phyloP scores from a whole-genome alignment of 2,888 invertebrate species.

The Myopa testacea region DNA sequence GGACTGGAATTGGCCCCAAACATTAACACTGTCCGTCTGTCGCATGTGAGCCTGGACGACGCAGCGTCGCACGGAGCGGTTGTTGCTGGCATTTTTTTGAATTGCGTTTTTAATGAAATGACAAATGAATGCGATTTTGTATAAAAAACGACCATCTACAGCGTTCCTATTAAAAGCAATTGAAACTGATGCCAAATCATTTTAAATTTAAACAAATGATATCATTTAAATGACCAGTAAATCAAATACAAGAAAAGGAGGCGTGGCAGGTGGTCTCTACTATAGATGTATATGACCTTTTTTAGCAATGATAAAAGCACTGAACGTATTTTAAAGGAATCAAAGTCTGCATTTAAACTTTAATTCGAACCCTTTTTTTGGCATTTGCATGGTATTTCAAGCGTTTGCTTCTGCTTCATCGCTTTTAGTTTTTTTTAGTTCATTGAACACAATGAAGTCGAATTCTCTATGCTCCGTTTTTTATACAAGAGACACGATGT shows the following conservation, averaged over 20 bases:
- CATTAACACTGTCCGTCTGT: neutral
- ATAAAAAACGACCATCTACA: neutral
- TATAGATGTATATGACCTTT: no score
- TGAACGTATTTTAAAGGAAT: no score
- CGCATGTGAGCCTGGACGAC: no score
- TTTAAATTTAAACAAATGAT: neutral
- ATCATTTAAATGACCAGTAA: neutral
- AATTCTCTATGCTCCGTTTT: no score
- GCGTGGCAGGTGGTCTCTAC: no score
- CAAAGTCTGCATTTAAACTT: no score
- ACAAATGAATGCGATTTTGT: neutral
- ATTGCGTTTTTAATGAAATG: slow-evolving; percentile 17
- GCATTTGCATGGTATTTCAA: no score
- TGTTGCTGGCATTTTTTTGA: neutral
- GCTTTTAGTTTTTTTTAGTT: neutral
- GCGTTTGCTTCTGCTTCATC: no score
- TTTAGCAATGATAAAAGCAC: no score
- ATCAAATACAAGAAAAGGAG: no score
- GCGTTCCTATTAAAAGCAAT: neutral
- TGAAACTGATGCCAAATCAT: neutral
- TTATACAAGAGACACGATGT: no score
- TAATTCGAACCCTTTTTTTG: no score
- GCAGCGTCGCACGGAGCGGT: neutral
- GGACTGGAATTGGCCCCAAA: neutral
- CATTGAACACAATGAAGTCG: neutral